phyloP scores from a whole-genome alignment of 1,140 invertebrate genomes.

The Lasioglossum albipes region DNA sequence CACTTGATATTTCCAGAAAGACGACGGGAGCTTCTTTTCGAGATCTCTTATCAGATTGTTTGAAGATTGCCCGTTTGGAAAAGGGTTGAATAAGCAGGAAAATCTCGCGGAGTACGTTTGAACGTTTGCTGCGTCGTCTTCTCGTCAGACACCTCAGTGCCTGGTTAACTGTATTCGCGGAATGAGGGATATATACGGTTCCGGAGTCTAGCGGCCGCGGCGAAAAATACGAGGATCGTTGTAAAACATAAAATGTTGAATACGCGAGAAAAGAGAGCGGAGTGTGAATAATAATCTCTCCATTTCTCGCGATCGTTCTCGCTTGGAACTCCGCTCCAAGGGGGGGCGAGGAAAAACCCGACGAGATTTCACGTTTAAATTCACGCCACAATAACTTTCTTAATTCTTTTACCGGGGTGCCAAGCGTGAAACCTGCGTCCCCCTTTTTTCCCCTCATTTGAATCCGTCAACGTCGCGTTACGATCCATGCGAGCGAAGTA shows the following conservation, averaged over 20 bases:
- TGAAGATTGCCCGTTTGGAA: not conserved
- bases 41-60: not conserved
- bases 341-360: not conserved
- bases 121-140: not conserved
- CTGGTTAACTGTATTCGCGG: constrained; percentile 8
- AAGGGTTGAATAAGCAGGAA: not conserved
- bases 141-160: not conserved
- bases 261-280: not conserved
- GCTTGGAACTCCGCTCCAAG: not conserved
- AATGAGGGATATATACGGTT: not conserved
- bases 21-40: not conserved
- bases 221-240: not conserved
- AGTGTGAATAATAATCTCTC: constrained; percentile 31
- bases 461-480: not conserved
- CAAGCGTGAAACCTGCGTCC: not conserved
- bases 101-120: not conserved
- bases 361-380: not conserved
- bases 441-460: not conserved
- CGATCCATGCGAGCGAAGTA: constrained; percentile 19
- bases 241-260: constrained; percentile 26
- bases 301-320: constrained; percentile 13
- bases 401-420: not conserved
- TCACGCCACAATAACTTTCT: constrained; percentile 25
- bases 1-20: not conserved
- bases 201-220: not conserved